Conservation (phyloP, 2,888 invertebrate species). For the Aquatica leii region DNA sequence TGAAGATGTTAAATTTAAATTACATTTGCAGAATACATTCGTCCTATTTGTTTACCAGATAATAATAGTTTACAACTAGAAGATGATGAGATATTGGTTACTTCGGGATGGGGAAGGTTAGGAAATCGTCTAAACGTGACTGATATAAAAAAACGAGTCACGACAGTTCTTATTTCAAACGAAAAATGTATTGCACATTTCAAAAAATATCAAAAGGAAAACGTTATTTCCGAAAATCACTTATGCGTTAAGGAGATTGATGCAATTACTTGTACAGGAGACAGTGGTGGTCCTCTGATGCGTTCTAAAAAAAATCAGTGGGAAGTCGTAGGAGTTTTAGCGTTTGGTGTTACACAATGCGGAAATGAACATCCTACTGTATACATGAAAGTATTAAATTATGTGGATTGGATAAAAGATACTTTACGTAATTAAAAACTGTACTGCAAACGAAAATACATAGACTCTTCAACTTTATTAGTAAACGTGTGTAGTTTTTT, state of each 20-base stretch:
- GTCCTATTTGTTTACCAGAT: conserved; percentile 18
- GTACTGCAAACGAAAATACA: no score
- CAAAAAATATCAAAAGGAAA: no score
- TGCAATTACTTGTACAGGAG: neutral
- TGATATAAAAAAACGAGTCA: conserved; percentile 1
- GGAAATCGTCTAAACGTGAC: neutral
- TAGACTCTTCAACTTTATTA: no score
- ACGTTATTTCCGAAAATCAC: no score
- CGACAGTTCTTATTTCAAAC: no score
- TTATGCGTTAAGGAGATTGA: no score
- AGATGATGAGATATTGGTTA: neutral
- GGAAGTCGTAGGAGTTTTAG: neutral
- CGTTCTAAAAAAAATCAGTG: neutral
- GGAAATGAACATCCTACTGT: neutral
- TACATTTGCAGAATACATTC: conserved; percentile 1
- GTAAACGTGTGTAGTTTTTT: no score
- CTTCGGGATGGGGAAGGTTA: neutral
- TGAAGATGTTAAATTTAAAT: no score
- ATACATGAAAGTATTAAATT: neutral
- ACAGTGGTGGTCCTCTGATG: neutral
- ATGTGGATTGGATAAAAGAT: no score
- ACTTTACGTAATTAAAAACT: no score
- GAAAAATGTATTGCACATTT: no score
- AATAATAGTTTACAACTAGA: neutral
- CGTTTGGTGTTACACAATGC: neutral